Percentiles rank a stretch among this genome's conserved stretches.
phyloP scores from a whole-genome alignment of 2,888 invertebrate genomes.

The Homarus gammarus region DNA sequence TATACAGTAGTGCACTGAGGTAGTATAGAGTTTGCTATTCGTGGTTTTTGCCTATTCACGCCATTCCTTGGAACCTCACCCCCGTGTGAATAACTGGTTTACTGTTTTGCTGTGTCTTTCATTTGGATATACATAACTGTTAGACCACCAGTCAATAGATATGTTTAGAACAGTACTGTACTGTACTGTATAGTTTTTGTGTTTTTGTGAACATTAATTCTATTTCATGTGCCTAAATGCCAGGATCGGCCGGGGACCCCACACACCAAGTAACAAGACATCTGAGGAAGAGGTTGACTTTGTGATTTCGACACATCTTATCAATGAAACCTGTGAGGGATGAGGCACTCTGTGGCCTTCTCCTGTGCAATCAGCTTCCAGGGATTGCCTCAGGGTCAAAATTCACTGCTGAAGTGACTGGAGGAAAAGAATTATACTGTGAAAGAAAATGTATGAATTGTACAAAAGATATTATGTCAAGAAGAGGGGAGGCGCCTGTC shows the following conservation, averaged over 20 bases:
- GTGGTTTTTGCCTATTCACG: too few species aligned
- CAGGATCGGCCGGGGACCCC: conserved; percentile 63
- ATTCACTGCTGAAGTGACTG: neutral
- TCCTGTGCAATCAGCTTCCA: neutral
- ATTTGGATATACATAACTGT: too few species aligned
- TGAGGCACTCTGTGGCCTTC: neutral
- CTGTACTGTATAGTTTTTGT: too few species aligned
- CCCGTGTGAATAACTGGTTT: too few species aligned
- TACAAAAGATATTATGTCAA: conserved; percentile 51
- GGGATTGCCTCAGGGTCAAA: neutral
- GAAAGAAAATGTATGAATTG: conserved; percentile 59
- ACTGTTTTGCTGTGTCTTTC: too few species aligned
- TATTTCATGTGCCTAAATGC: too few species aligned
- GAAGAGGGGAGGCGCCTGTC: conserved; percentile 46
- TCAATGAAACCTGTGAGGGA: conserved; percentile 12
- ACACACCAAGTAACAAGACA: conserved; percentile 65
- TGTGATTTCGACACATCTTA: conserved; percentile 41
- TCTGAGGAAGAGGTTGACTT: conserved; percentile 39
- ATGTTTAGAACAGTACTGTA: too few species aligned
- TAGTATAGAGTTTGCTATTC: too few species aligned
- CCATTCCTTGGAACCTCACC: too few species aligned
- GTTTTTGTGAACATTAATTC: too few species aligned
- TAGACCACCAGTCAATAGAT: too few species aligned
- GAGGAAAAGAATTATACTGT: conserved; percentile 48
- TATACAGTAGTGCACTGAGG: too few species aligned